A percentile compares a stretch with the other conserved stretches of the same genome.
phyloP scores from a whole-genome alignment of 2,888 invertebrate genomes.

The Polietes domitor region DNA sequence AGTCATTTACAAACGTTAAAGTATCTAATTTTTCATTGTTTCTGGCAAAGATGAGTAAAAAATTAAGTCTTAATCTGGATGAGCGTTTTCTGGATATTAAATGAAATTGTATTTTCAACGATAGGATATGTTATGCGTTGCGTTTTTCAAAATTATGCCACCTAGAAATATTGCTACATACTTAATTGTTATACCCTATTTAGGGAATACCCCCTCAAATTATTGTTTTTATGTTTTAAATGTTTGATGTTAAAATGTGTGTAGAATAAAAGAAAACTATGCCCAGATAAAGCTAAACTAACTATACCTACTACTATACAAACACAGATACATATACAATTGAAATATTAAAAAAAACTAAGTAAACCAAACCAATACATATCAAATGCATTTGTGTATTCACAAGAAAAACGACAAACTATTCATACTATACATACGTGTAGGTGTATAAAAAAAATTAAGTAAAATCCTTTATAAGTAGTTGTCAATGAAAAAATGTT shows the following conservation, averaged over 20 bases:
- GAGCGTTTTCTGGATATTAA: too few relatives aligned
- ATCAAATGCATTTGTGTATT: slow-evolving; percentile 67
- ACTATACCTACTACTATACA: background rate
- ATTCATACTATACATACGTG: background rate
- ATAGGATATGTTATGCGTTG: too few relatives aligned
- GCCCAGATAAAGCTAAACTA: slow-evolving; percentile 18
- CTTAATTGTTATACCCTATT: background rate
- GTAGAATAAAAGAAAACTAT: slow-evolving; percentile 16
- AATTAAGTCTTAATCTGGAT: too few relatives aligned
- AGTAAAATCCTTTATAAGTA: too few relatives aligned
- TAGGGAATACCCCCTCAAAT: background rate
- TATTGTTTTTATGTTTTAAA: slow-evolving; percentile 36
- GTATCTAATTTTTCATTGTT: too few relatives aligned
- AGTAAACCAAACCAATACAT: slow-evolving; percentile 55
- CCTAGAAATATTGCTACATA: too few relatives aligned
- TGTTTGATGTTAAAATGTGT: slow-evolving; percentile 53
- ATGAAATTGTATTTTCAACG: too few relatives aligned
- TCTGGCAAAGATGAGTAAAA: too few relatives aligned
- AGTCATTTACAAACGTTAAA: too few relatives aligned
- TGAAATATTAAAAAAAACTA: background rate
- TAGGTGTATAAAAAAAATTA: too few relatives aligned
- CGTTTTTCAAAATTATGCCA: too few relatives aligned
- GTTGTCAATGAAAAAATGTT: too few relatives aligned
- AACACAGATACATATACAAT: background rate
- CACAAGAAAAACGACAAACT: slow-evolving; percentile 57